phyloP scores from a whole-genome alignment of 2,888 invertebrate species.

The Sericinus montela region DNA sequence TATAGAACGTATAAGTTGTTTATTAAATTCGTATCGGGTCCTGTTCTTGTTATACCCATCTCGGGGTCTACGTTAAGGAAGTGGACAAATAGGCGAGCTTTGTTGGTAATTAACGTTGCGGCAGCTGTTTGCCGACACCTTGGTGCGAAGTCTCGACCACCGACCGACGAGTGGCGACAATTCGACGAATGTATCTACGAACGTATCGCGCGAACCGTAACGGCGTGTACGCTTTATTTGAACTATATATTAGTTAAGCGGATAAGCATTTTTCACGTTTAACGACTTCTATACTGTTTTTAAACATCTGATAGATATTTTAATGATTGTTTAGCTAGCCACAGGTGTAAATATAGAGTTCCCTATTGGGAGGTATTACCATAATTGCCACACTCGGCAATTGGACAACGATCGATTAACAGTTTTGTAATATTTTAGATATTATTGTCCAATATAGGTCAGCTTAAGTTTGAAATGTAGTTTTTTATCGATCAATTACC shows the following conservation, averaged over 20 bases:
- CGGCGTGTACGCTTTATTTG: conserved; percentile 42
- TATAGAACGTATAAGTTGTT: conserved; percentile 7
- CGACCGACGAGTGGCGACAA: conserved; percentile 58
- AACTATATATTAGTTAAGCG: conserved; percentile 39
- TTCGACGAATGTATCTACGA: conserved; percentile 62
- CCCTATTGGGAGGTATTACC: too few relatives aligned
- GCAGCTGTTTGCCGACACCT: conserved; percentile 71
- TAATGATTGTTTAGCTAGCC: too few relatives aligned
- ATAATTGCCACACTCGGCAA: too few relatives aligned
- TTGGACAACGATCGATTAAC: too few relatives aligned
- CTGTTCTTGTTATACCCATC: conserved; percentile 25
- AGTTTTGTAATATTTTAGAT: too few relatives aligned
- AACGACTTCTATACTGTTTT: conserved; percentile 24
- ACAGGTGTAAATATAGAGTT: too few relatives aligned
- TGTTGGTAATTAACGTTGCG: conserved; percentile 71
- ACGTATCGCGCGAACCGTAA: conserved; percentile 36
- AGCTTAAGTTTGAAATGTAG: too few relatives aligned
- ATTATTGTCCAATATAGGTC: too few relatives aligned
- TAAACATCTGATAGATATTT: conserved; percentile 6
- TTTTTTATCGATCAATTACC: too few relatives aligned
- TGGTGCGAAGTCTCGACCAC: conserved; percentile 77
- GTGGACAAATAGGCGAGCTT: conserved; percentile 58
- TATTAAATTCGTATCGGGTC: conserved; percentile 10
- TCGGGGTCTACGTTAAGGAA: conserved; percentile 49
- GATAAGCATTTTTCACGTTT: conserved; percentile 51